Base-by-base conservation (phyloP, 2,797 vertebrate species). In the Lepidocolaptes lacrymiger region DNA sequence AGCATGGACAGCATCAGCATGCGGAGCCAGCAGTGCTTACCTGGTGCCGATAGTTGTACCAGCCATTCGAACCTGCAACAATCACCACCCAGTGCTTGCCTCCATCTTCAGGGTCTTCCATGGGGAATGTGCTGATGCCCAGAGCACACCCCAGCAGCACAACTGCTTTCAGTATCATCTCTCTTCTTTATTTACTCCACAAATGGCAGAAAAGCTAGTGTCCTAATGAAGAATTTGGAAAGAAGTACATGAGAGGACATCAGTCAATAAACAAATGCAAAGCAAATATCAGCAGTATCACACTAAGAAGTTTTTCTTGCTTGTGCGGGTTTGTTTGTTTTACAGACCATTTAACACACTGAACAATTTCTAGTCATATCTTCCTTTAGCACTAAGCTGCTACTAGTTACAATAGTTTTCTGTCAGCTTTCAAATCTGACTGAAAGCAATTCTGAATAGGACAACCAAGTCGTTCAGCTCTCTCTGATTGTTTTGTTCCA, bases 11-110 rank as follows among this genome's bases (percentile, higher is more conserved):
- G 41, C 11, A 58, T 8, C 14, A 69, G 15, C 55, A 61, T 0
- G 13, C 9, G 46, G 39, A n/a, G 68, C 4, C 48, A 67, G 46
- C 2, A 3, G 24, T 55, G 67, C 98, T 98, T 96, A 99, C 99
- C 99, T 99, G 99, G 95, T 99, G 99, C 74, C 99, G 98, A 90
- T 99, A 99, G 97, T 99, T 99, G 97, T 98, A 99, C 99, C 99
- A 99, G 96, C 98, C 98, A 2, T 98, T 99, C 0, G 99, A 99
- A 3, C 99, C 99, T 0, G 99, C 99, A 4, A 99, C 99, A 9
- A 99, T 98, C 28, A 99, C 96, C 56, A 99, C 99, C 99, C 99
- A 99, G 98, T 99, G 98, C 89, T 99, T 99, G 87, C 98, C 98
- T 26, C 98, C 98, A 12, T 97, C 93, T n/a, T 98, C 97, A 0